These are phyloP conservation scores for Invenusta paracnida DNA, from an alignment of 2,888 invertebrate genomes.

Conservation along the genomic window DNA sequence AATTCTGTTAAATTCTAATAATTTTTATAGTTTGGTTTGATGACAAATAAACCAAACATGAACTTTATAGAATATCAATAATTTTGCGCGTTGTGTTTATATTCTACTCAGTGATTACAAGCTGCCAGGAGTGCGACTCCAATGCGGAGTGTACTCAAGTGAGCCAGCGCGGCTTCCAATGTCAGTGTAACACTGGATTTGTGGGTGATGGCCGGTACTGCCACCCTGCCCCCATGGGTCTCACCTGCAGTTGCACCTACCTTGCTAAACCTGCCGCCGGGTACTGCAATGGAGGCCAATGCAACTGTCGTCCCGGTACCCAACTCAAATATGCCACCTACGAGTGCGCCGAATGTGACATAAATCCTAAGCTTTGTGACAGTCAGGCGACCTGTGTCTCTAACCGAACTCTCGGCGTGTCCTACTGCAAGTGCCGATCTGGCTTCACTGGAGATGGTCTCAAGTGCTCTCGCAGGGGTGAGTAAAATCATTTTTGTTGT, in stretches of 20 bases:
- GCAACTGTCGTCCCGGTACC: not conserved
- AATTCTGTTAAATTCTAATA: no score
- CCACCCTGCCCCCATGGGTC: not conserved
- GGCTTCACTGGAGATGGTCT: not conserved
- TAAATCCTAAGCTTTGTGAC: not conserved
- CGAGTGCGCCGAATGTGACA: not conserved
- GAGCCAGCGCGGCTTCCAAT: not conserved
- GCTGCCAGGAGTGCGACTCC: not conserved
- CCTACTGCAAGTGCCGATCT: not conserved
- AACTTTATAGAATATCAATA: no score
- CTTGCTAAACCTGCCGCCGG: not conserved
- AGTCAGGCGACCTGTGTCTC: not conserved
- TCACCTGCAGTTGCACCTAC: not conserved
- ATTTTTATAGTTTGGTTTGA: no score
- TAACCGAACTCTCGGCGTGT: not conserved
- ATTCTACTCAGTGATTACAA: not conserved
- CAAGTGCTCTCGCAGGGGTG: not conserved
- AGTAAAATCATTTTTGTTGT: no score
- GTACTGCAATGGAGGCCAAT: not conserved
- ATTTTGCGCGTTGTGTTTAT: no score
- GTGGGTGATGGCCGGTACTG: not conserved
- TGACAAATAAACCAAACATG: no score
- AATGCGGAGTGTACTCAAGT: not conserved
- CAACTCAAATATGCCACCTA: not conserved
- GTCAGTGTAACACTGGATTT: not conserved